These are phyloP conservation scores for Xerus inauris DNA, from an alignment of 2,113 vertebrate species.

Conservation along the genomic window DNA sequence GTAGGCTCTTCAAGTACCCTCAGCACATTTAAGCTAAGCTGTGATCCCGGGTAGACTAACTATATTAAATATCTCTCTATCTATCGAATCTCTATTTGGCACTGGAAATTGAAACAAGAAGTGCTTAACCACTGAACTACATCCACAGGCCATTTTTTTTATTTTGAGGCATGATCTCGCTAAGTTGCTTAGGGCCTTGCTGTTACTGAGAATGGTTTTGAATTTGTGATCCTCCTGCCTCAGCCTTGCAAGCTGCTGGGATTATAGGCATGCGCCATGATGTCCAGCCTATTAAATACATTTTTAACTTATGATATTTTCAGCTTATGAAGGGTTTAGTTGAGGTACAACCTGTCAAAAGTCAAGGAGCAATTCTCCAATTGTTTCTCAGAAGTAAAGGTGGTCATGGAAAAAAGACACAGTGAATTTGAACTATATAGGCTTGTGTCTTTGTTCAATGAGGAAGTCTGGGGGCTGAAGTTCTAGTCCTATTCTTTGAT, in stretches of 20 bases:
- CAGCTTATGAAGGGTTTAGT: neutral
- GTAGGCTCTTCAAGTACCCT: neutral
- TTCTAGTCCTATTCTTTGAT: neutral
- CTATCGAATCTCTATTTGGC: no score
- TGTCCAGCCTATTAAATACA: neutral
- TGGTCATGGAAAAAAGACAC: neutral
- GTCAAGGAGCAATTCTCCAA: neutral
- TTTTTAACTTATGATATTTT: neutral
- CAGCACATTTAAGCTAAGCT: neutral
- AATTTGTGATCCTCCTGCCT: no score
- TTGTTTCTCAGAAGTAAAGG: neutral
- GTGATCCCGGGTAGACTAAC: neutral
- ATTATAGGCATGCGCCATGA: no score
- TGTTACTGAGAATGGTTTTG: no score
- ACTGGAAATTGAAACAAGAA: no score
- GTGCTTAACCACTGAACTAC: no score
- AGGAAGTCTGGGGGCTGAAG: neutral
- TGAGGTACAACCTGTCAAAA: neutral
- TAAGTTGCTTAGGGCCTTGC: no score
- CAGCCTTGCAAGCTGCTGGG: no score
- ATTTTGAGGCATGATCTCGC: no score
- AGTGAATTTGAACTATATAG: neutral
- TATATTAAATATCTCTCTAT: neutral
- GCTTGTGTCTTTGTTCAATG: neutral
- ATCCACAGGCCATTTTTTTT: no score